Conservation (phyloP, 2,888 invertebrate species). For the Acanthoscelides obtectus region DNA sequence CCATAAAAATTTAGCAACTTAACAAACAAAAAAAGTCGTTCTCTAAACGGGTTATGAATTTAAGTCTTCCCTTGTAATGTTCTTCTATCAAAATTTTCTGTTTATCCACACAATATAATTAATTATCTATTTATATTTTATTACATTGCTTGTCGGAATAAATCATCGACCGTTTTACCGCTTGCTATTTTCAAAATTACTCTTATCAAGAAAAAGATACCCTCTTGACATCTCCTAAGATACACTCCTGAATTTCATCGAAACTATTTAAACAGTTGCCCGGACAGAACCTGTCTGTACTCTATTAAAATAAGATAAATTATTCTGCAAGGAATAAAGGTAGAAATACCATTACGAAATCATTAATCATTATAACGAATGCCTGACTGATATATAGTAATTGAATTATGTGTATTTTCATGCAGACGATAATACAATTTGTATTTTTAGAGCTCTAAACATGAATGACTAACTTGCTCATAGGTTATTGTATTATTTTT, state of each 20-base stretch:
- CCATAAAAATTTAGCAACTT: too few species aligned
- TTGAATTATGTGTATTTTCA: constrained; percentile 15
- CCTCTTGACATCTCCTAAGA: not conserved
- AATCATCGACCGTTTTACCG: not conserved
- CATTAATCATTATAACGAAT: constrained; percentile 31
- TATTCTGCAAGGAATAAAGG: constrained; percentile 22
- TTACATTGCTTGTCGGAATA: not conserved
- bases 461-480: not conserved
- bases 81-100: too few species aligned
- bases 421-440: not conserved
- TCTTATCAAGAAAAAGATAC: not conserved
- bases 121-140: too few species aligned
- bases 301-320: constrained; percentile 18
- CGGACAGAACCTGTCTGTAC: not conserved
- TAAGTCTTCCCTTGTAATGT: too few species aligned
- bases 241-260: not conserved
- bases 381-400: constrained; percentile 18
- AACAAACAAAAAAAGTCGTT: too few species aligned
- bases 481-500: not conserved
- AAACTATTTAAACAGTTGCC: not conserved
- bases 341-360: constrained; percentile 28
- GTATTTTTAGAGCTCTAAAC: constrained; percentile 1
- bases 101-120: too few species aligned
- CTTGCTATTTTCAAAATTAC: not conserved
- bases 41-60: too few species aligned